phyloP scores from a whole-genome alignment of 2,888 invertebrate species.

The Atherix ibis region DNA sequence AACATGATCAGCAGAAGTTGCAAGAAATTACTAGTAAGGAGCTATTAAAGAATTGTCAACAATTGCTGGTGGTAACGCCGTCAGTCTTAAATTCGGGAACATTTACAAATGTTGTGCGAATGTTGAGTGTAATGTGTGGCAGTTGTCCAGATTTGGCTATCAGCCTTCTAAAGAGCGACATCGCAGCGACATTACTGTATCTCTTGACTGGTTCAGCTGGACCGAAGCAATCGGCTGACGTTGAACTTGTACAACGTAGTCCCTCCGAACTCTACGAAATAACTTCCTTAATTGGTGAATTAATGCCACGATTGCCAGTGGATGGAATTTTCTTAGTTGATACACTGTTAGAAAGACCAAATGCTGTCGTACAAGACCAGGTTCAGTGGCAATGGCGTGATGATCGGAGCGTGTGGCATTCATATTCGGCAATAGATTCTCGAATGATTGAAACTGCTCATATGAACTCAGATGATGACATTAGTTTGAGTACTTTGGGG shows the following conservation, averaged over 20 bases:
- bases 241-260: constrained; percentile 76
- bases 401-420: constrained; percentile 83
- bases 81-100: constrained; percentile 89
- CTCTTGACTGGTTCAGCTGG: constrained; percentile 80
- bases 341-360: constrained; percentile 63
- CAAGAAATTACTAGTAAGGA: constrained; percentile 84
- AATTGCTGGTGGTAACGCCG: constrained; percentile 80
- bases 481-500: constrained; percentile 79
- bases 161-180: constrained; percentile 81
- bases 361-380: constrained; percentile 50
- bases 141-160: constrained; percentile 90
- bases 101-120: constrained; percentile 90
- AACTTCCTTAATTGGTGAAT: constrained; percentile 89
- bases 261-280: constrained; percentile 97
- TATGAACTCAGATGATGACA: constrained; percentile 87
- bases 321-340: constrained; percentile 95
- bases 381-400: constrained; percentile 97
- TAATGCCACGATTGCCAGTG: constrained; percentile 89
- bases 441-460: constrained; percentile 91
- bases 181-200: constrained; percentile 88
- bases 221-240: constrained; percentile 35
- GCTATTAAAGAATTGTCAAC: constrained; percentile 82
- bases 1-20: constrained; percentile 74
- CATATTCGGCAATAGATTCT: constrained; percentile 85
- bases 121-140: constrained; percentile 91